Conservation (phyloP, 2,113 vertebrate genomes). For the Pithys albifrons region DNA sequence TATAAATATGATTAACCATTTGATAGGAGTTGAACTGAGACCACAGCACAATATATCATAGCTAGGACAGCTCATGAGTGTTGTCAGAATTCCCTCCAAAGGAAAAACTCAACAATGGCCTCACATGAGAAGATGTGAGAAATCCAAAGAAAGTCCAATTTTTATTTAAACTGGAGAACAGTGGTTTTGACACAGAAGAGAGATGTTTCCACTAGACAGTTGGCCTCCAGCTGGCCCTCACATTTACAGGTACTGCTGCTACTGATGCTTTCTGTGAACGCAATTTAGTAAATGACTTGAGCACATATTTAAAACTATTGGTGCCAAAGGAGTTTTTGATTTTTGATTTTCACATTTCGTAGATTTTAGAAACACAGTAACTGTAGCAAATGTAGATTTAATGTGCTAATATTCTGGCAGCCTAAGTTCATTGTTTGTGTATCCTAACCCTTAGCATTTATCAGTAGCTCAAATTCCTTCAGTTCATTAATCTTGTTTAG, state of each 20-base stretch:
- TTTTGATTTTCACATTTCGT: too few species aligned
- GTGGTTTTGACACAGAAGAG: neutral
- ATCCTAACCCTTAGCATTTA: too few species aligned
- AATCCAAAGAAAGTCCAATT: neutral
- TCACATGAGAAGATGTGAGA: neutral
- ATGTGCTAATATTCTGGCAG: too few species aligned
- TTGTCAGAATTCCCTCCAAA: neutral
- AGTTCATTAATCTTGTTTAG: too few species aligned
- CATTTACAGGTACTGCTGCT: neutral
- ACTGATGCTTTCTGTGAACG: neutral
- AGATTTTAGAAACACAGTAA: too few species aligned
- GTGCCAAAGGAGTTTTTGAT: too few species aligned
- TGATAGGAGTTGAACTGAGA: slow-evolving; percentile 1
- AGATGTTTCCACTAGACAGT: neutral
- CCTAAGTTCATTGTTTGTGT: too few species aligned
- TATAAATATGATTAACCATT: neutral
- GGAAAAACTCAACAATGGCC: neutral
- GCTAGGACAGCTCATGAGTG: neutral
- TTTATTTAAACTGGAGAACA: neutral
- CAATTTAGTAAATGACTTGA: neutral
- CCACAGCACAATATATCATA: neutral
- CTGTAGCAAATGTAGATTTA: too few species aligned
- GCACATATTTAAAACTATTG: neutral
- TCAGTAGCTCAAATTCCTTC: too few species aligned
- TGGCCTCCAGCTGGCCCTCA: neutral